Evolutionary conservation across 2,888 invertebrate genomes (phyloP).

Genomic region (Rhorus exstirpatorius): DNA sequence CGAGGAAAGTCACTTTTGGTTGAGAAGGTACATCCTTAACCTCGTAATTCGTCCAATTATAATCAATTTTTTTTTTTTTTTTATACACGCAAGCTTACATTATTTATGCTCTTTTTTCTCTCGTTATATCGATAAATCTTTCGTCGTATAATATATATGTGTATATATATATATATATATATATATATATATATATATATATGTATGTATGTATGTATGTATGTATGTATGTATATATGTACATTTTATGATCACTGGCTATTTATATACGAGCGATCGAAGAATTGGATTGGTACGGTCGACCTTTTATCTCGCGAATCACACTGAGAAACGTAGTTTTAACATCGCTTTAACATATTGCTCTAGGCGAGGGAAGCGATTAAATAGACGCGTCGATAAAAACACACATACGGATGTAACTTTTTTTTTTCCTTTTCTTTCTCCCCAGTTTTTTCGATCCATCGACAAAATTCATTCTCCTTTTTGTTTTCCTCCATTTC

Average conservation of each 20-base stretch:
- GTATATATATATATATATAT: conserved; percentile 30
- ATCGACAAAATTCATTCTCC: neutral
- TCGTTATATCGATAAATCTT: conserved; percentile 39
- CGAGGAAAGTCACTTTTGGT: no score
- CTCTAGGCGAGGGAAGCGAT: conserved; percentile 44
- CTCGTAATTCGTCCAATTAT: neutral
- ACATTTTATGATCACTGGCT: conserved; percentile 57
- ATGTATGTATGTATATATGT: conserved; percentile 52
- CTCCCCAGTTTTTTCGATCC: conserved; percentile 3
- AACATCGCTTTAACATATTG: conserved; percentile 51
- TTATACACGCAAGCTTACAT: conserved; percentile 41
- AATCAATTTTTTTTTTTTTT: conserved; percentile 51
- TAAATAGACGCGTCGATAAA: conserved; percentile 46
- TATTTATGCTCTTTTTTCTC: conserved; percentile 49
- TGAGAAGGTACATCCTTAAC: no score
- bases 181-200: no score
- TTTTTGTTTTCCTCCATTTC: neutral
- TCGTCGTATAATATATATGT: no score
- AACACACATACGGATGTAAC: conserved; percentile 21
- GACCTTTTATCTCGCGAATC: conserved; percentile 47
- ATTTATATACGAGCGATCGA: conserved; percentile 59
- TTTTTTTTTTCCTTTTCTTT: conserved; percentile 22
- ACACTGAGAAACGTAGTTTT: conserved; percentile 53
- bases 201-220: no score
- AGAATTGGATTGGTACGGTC: conserved; percentile 67